phyloP scores from a whole-genome alignment of 2,888 invertebrate species.

The Ectemnius lituratus region DNA sequence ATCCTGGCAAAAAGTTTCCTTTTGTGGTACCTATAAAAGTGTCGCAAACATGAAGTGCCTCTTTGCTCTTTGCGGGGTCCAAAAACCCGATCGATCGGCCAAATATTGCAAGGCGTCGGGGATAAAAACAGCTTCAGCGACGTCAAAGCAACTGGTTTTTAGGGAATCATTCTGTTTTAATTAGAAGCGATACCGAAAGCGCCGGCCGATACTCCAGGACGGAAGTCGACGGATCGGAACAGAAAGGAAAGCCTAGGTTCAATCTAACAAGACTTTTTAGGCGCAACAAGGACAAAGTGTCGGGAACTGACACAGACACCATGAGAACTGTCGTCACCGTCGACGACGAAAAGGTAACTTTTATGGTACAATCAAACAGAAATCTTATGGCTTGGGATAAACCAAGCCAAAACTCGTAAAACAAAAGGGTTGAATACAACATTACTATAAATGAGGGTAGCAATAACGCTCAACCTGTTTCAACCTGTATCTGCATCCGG shows the following conservation, averaged over 20 bases:
- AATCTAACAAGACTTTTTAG: conserved; percentile 75
- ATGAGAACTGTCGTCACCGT: conserved; percentile 74
- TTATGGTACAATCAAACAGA: no score
- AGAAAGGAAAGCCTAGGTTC: conserved; percentile 69
- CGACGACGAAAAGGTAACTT: conserved; percentile 74
- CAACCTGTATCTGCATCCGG: no score
- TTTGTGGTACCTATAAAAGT: neutral
- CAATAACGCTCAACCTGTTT: no score
- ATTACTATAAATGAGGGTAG: no score
- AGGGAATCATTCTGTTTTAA: conserved; percentile 2
- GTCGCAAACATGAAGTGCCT: neutral
- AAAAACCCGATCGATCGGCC: neutral
- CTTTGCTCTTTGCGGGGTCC: neutral
- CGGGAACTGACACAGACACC: conserved; percentile 76
- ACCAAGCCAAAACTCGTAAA: neutral
- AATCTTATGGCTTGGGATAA: neutral
- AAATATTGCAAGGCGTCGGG: no score
- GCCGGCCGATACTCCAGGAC: conserved; percentile 78
- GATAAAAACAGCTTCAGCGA: neutral
- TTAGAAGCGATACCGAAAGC: conserved; percentile 85
- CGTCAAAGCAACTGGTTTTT: neutral
- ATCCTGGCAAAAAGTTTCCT: neutral
- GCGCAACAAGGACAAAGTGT: conserved; percentile 77
- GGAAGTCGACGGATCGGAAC: conserved; percentile 71
- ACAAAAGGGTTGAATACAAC: no score